Evolutionary conservation across 2,113 vertebrate species (phyloP), one percentile per base, ranked within the genome.

Genomic region (Thermophis baileyi): DNA sequence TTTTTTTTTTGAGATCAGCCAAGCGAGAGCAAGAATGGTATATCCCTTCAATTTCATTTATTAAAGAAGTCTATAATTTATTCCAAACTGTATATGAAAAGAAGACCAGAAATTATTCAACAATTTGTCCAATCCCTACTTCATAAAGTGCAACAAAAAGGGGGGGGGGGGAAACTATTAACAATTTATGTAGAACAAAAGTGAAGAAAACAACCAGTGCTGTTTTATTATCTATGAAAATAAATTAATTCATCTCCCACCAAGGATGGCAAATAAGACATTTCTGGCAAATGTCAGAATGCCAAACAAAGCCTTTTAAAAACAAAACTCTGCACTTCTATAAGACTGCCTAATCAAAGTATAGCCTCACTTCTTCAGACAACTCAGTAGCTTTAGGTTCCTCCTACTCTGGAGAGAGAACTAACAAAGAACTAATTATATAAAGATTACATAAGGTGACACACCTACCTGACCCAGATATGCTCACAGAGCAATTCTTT

Each of bases 361-460:
- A 92, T 69, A 93, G 81, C 74, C 95, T 96, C 95, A 94, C 93
- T 90, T 90, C 93, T 92, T 1, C 25, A 90, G 55, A 53, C 49
- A 63, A 63, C 46, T 53, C 24, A 3, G 93, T n/a, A 24, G 85
- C 94, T 93, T 94, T 89, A 85, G 12, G 51, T 92, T 93, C 95
- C 94, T 96, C 96, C 97, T 94, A 95, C 95, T 91, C 94, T 63
- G 93, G 50, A 93, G 47, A 87, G 89, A 94, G 55, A 94, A 93
- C 94, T 94, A 96, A 97, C 96, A 96, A 97, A 97, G 96, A 95
- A 87, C 94, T 97, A 96, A 96, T 97, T 97, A 97, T 97, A 92
- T 97, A 97, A 97, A 95, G 51, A 91, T 97, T 97, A 95, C 60
- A 95, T 96, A 97, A 97, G 0, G 40, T 81, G 20, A 91, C 94